Base-by-base conservation (phyloP, 2,797 vertebrate genomes). In the Pseudochromis fuscus region DNA sequence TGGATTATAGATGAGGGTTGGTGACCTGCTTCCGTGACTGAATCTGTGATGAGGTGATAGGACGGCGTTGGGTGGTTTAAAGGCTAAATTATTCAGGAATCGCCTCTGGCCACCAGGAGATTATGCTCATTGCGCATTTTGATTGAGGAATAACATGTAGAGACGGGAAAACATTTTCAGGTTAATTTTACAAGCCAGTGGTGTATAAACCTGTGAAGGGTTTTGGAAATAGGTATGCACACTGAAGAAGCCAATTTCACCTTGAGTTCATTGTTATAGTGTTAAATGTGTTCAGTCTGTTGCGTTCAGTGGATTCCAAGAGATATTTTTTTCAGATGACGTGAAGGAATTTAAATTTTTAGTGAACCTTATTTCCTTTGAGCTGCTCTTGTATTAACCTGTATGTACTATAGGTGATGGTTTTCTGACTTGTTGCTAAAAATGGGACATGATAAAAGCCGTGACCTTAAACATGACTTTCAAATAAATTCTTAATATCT, bases 21-120 rank as follows among this genome's bases (percentile, higher is more conserved):
- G 71, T 66, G 81, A 79, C 84, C 82, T 75, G 78, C 24, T 89
- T 90, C 73, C 57, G 44, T 86, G 79, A 79, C 83, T 84, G 81
- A 83, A 85, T 86, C 67, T 72, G 81, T 56, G 77, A 90, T 75
- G 80, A 79, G 79, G 65, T 48, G 65, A 85, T 78, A 48, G 52
- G 67, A 58, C 37, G 31, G 76, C 67, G 63, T 78, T 61, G n/a
- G 76, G 38, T 63, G 45, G 42, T 55, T 83, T 68, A 56, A 59
- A 50, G 62, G 18, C 51, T 87, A 49, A 86, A 88, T 90, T 81
- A 91, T 88, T 79, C 77, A 88, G 65, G 21, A 63, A 70, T 56
- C 0, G 51, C 75, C 61, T 50, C 73, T 8, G 72, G 75, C 63
- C 50, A 0, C 30, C 23, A 8, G 25, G 24, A 56, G 37, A 72